Percentiles rank a stretch among this genome's conserved stretches.
These are phyloP conservation scores for Naja naja DNA, from an alignment of 2,113 vertebrate species.

Conservation along the genomic window DNA sequence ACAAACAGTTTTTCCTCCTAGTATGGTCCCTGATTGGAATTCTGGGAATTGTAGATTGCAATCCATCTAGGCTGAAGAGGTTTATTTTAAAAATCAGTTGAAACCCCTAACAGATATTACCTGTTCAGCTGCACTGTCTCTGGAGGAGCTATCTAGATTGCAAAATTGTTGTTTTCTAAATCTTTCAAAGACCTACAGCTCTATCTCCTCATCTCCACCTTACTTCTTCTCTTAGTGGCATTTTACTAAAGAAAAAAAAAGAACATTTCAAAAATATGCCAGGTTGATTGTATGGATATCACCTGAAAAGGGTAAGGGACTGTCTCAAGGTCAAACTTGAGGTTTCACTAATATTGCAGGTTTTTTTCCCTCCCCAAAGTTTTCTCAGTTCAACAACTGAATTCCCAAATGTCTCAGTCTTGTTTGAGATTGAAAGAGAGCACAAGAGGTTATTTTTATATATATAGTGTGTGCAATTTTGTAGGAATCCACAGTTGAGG, in stretches of 20 bases:
- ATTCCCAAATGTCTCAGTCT: slow-evolving; percentile 42
- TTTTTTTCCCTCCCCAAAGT: slow-evolving; percentile 32
- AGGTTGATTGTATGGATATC: slow-evolving; percentile 5
- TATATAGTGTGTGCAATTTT: slow-evolving; percentile 17
- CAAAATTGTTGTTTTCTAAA: background rate
- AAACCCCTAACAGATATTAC: background rate
- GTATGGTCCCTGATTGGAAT: too few species aligned
- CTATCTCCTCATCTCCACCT: background rate
- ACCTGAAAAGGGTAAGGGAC: slow-evolving; percentile 29
- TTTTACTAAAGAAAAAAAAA: background rate
- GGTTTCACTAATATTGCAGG: slow-evolving; percentile 37
- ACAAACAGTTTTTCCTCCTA: too few species aligned
- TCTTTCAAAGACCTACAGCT: background rate
- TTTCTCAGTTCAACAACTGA: slow-evolving; percentile 31
- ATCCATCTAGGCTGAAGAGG: too few species aligned
- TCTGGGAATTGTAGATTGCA: too few species aligned
- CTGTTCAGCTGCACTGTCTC: background rate
- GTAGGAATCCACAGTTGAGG: background rate
- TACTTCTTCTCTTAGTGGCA: background rate
- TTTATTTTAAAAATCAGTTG: too few species aligned
- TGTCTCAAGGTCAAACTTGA: slow-evolving; percentile 47
- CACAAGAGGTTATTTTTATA: slow-evolving; percentile 18
- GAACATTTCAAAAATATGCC: slow-evolving; percentile 23
- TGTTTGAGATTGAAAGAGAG: slow-evolving; percentile 28
- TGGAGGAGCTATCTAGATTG: background rate